Evolutionary conservation across 2,888 invertebrate genomes (phyloP).

Genomic region (Nomada flava): DNA sequence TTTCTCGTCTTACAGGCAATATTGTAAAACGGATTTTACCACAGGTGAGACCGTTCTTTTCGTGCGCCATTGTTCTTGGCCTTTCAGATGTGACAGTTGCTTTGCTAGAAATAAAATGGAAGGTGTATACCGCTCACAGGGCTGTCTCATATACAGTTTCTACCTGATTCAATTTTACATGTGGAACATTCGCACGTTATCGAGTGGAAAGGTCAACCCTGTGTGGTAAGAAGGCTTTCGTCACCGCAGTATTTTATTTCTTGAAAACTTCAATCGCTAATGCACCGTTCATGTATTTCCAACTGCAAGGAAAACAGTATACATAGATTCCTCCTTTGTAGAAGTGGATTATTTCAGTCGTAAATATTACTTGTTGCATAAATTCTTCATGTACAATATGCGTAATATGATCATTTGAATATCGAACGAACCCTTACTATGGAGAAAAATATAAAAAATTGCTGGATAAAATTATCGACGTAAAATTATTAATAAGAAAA

Average conservation of each 20-base stretch:
- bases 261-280: not conserved
- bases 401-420: too few relatives aligned
- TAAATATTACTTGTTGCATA: not conserved
- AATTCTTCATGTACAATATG: not conserved
- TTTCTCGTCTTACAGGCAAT: too few relatives aligned
- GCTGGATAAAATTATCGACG: too few relatives aligned
- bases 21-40: too few relatives aligned
- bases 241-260: conserved; percentile 5
- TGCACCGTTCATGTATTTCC: not conserved
- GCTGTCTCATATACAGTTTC: conserved; percentile 19
- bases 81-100: not conserved
- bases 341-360: not conserved
- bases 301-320: not conserved
- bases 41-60: too few relatives aligned
- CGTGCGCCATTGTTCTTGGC: not conserved
- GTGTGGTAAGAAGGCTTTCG: conserved; percentile 17
- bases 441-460: too few relatives aligned
- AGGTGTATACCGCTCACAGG: not conserved
- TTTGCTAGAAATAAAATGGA: conserved; percentile 1
- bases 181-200: conserved; percentile 21
- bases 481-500: too few relatives aligned
- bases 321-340: not conserved
- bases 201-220: conserved; percentile 20
- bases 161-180: conserved; percentile 25
- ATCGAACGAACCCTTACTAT: too few relatives aligned